Evolutionary conservation across 2,113 vertebrate species (phyloP).

Genomic region (Neoarius graeffei): DNA sequence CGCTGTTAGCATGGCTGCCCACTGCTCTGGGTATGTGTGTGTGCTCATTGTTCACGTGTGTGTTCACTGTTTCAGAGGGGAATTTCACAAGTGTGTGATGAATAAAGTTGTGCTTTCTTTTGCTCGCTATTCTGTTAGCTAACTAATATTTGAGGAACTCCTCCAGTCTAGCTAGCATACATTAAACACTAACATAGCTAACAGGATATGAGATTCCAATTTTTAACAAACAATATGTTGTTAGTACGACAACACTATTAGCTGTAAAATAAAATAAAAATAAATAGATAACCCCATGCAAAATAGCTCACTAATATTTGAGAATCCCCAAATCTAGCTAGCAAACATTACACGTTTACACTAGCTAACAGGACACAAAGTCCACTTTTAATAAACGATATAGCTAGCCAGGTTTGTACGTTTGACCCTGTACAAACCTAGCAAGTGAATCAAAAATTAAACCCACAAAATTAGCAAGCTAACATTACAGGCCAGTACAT

Average conservation of each 20-base stretch:
- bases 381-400: neutral
- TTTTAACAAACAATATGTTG: neutral
- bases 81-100: too few species aligned
- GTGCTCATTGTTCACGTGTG: too few species aligned
- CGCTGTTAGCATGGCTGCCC: too few species aligned
- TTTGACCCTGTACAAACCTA: neutral
- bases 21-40: too few species aligned
- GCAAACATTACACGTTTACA: neutral
- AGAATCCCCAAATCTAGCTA: neutral
- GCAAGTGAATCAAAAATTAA: neutral
- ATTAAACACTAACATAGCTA: neutral
- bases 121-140: neutral
- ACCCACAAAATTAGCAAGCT: neutral
- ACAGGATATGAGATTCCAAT: neutral
- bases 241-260: neutral
- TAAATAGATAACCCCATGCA: neutral
- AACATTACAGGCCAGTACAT: neutral
- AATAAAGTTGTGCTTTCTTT: too few species aligned
- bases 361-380: neutral
- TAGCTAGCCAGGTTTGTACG: neutral
- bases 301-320: neutral
- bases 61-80: too few species aligned
- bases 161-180: neutral
- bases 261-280: neutral
- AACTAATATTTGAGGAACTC: neutral